A percentile compares a stretch with the other conserved stretches of the same genome.
Evolutionary conservation across 2,113 vertebrate genomes (phyloP).

Genomic region (Oryzias celebensis): DNA sequence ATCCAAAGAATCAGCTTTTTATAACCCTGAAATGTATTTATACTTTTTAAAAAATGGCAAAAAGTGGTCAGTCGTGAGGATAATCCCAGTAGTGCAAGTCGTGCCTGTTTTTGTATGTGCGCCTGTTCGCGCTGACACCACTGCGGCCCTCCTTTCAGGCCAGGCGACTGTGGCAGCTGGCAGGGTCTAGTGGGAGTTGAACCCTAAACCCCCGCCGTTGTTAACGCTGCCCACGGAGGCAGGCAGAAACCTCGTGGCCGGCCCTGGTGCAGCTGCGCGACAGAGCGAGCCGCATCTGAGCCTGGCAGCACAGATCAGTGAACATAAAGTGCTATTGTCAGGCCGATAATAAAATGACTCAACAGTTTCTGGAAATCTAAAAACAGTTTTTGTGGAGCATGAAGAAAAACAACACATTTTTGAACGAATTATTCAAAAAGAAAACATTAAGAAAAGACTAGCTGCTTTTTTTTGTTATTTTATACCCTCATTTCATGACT

Average conservation of each 20-base stretch:
- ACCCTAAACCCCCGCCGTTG: slow-evolving; percentile 48
- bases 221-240: slow-evolving; percentile 40
- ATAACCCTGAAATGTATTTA: too few relatives aligned
- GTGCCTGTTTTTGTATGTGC: neutral
- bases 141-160: slow-evolving; percentile 17
- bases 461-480: slow-evolving; percentile 4
- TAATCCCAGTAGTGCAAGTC: neutral
- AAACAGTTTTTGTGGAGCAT: neutral
- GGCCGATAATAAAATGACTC: slow-evolving; percentile 9
- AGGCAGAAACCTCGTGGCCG: slow-evolving; percentile 27
- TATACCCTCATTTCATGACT: slow-evolving; percentile 8
- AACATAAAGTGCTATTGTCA: slow-evolving; percentile 29
- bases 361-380: neutral
- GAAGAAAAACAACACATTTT: too few relatives aligned
- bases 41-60: neutral
- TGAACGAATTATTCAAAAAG: too few relatives aligned
- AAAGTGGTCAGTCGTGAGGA: neutral
- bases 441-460: too few relatives aligned
- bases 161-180: slow-evolving; percentile 36
- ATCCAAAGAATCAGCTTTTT: too few relatives aligned
- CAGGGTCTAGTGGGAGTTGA: slow-evolving; percentile 37
- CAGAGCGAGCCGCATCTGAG: slow-evolving; percentile 39
- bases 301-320: slow-evolving; percentile 51
- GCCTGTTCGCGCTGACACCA: slow-evolving; percentile 10
- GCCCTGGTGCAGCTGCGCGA: slow-evolving; percentile 27